Evolutionary conservation across 1,140 invertebrate species (phyloP), one percentile per base, ranked within the genome.

Genomic region (Drosophila triauraria): DNA sequence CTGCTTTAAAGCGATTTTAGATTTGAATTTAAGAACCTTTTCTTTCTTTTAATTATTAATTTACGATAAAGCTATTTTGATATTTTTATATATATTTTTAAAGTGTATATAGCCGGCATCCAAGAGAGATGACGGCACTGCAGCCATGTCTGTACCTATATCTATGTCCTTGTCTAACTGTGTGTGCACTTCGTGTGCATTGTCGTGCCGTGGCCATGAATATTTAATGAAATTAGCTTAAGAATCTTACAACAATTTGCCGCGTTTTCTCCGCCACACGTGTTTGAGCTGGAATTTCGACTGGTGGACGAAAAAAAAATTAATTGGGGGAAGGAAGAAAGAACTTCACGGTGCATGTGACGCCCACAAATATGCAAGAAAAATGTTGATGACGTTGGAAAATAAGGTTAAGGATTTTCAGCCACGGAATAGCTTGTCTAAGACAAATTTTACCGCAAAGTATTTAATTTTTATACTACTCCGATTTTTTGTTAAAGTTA

Each of bases 191-290:
- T 38, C 44, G 56, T 75, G 62, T 78, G 75, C 67, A 79, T 78
- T 78, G 75, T 72, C 65, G 75, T 78, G 75, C 56, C 80, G 70
- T 88, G 81, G 82, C 82, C 85, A 90, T 88, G 85, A 88, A 88
- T 88, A 82, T 90, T 88, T 90, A 90, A 88, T 88, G 85, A 88
- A 88, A 88, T 88, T 88, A 88, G 85, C 78, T 76, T 88, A 78
- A 84, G 85, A 78, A 82, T 70, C 85, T 76, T 84, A 63, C 84
- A 77, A 80, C 63, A 64, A 50, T 72, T 72, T 54, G 61, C 57
- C 76, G 81, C 74, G 82, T 77, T 67, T 75, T 60, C 50, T 30
- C 42, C 46, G 68, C 51, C 56, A 50, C 27, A 82, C 82, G 75
- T 79, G 61, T 77, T 87, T 80, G 56, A 54, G 13, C 58, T 35